Evolutionary conservation across 2,888 invertebrate genomes (phyloP), one percentile per base, ranked within the genome.

Genomic region (Mellilla xanthometata): DNA sequence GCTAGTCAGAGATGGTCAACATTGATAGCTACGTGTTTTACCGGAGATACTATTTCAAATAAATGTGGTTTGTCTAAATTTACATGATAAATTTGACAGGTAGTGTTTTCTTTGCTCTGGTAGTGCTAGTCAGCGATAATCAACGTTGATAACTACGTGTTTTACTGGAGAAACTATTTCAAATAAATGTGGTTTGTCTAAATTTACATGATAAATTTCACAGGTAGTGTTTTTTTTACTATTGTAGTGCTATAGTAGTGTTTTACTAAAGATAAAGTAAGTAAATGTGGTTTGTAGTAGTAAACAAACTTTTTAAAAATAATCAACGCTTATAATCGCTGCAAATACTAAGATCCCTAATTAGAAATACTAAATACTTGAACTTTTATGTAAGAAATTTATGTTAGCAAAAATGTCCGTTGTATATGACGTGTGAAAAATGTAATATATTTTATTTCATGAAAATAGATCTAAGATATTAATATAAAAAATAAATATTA

Each of bases 1-100:
- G 10, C 31, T 41, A 23, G 3, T 22, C 47, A 41, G 40, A 32
- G 35, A 22, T 47, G 0, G 1, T 1, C n/a, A 47, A 47, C 46
- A 38, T 40, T 32, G n/a, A 1, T 27, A 28, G 5, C 19, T 2
- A 12, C 10, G 27, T 1, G 9, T 26, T n/a, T 26, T 23, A 9
- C 2, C 9, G 15, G 7, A 22, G 5, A n/a, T n/a, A n/a, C 23
- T 19, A 2, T 4, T 10, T 19, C 10, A 28, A 2, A 8, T 19
- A 19, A 19, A 4, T 19, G 19, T 4, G 6, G 6, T 27, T 34
- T n/a, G 26, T n/a, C n/a, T n/a, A 2, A 5, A 24, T 5, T 30
- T 30, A 12, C 23, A 9, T 2, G 22, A 4, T 3, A 23, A 12
- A 23, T 19, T 19, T 19, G 6, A 19, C 6, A 19, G 3, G 6